Evolutionary conservation across 1,140 invertebrate genomes (phyloP).

Genomic region (Drosophila navojoa): DNA sequence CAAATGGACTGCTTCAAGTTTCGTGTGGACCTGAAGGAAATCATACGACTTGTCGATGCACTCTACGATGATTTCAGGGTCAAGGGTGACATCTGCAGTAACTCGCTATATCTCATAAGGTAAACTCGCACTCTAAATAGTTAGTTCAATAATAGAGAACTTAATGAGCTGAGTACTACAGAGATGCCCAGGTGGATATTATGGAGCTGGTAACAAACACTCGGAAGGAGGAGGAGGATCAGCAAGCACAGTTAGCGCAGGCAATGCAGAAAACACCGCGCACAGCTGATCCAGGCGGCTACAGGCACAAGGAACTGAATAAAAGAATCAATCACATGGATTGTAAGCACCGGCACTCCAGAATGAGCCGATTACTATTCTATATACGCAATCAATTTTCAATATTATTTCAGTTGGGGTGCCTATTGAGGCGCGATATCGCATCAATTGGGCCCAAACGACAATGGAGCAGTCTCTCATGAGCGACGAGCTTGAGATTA

Average conservation of each 20-base stretch:
- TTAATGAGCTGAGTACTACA: background rate
- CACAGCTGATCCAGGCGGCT: slow-evolving; percentile 5
- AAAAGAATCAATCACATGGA: background rate
- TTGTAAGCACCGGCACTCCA: slow-evolving; percentile 5
- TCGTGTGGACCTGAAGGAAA: slow-evolving; percentile 44
- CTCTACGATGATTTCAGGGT: slow-evolving; percentile 21
- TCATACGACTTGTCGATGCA: slow-evolving; percentile 34
- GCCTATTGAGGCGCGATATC: slow-evolving; percentile 58
- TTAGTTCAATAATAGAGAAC: background rate
- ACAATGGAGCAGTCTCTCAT: slow-evolving; percentile 34
- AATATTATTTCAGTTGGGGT: slow-evolving; percentile 16
- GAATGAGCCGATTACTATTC: no score
- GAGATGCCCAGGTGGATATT: slow-evolving; percentile 54
- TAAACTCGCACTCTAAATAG: slow-evolving; percentile 2
- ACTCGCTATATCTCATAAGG: slow-evolving; percentile 39
- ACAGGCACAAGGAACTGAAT: background rate
- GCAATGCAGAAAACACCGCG: background rate
- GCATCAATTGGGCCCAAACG: slow-evolving; percentile 40
- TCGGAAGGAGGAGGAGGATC: background rate
- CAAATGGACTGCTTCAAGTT: slow-evolving; percentile 47
- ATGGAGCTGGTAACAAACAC: slow-evolving; percentile 30
- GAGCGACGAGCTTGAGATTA: background rate
- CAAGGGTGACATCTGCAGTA: slow-evolving; percentile 35
- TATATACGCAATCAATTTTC: no score
- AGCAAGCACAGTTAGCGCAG: slow-evolving; percentile 6